These are phyloP conservation scores for Leucophenga maculata DNA, from an alignment of 2,888 invertebrate species.

Conservation along the genomic window DNA sequence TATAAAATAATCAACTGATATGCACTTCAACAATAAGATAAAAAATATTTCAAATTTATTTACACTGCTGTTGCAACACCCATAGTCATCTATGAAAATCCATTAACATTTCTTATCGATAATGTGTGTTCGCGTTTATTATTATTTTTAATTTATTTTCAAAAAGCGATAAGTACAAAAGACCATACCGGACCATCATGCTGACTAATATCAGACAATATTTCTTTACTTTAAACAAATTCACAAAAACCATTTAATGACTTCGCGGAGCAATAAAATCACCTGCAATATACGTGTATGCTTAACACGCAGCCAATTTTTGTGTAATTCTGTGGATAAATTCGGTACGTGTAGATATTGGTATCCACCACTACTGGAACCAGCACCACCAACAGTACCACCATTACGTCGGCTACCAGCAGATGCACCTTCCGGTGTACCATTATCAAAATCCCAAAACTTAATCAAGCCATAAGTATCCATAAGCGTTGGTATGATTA, in stretches of 20 bases:
- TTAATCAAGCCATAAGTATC: slow-evolving; percentile 65
- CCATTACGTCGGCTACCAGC: not conserved
- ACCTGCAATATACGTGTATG: slow-evolving; percentile 47
- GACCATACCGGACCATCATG: not conserved
- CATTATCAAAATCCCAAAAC: slow-evolving; percentile 66
- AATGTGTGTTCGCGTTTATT: too few species aligned
- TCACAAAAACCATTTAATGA: not conserved
- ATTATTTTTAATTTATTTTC: too few species aligned
- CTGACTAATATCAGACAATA: not conserved
- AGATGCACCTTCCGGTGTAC: slow-evolving; percentile 41
- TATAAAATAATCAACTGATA: too few species aligned
- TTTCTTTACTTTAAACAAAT: not conserved
- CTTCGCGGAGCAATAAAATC: not conserved
- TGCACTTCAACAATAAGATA: too few species aligned
- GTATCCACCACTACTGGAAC: not conserved
- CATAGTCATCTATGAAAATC: too few species aligned
- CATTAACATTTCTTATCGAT: too few species aligned
- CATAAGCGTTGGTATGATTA: slow-evolving; percentile 63
- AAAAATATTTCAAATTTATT: too few species aligned
- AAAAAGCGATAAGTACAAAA: too few species aligned
- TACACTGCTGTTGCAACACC: too few species aligned
- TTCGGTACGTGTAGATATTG: not conserved
- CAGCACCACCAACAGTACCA: not conserved
- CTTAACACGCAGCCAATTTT: slow-evolving; percentile 11
- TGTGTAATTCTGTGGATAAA: not conserved